Evolutionary conservation across 2,797 vertebrate genomes (phyloP).

Genomic region (Hyperoplus immaculatus): DNA sequence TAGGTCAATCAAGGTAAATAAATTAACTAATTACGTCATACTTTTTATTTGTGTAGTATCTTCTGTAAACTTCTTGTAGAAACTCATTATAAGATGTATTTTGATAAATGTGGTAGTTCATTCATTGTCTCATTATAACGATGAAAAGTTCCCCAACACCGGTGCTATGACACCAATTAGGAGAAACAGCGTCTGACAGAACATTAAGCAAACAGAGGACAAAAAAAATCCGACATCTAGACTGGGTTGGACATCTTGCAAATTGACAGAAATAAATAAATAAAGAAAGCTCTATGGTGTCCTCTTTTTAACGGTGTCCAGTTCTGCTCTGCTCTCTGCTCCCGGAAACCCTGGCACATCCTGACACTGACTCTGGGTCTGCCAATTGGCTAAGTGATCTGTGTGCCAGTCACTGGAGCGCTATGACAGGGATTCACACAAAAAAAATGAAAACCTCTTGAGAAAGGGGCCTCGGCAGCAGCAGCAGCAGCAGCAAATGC

Average conservation of each 20-base stretch:
- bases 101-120: not conserved
- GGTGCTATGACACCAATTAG: slow-evolving; percentile 13
- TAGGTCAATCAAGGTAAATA: not conserved
- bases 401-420: slow-evolving; percentile 51
- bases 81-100: slow-evolving; percentile 2
- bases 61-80: not conserved
- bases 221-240: not conserved
- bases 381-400: slow-evolving; percentile 44
- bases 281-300: slow-evolving; percentile 14
- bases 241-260: slow-evolving; percentile 12
- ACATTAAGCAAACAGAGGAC: not conserved
- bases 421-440: slow-evolving; percentile 26
- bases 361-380: slow-evolving; percentile 43
- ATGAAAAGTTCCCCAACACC: not conserved
- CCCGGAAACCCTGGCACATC: slow-evolving; percentile 38
- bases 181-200: slow-evolving; percentile 20
- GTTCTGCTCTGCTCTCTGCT: slow-evolving; percentile 17
- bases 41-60: not conserved
- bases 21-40: not conserved
- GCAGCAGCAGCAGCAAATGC: not conserved
- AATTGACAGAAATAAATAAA: slow-evolving; percentile 28
- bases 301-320: slow-evolving; percentile 18
- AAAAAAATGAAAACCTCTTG: slow-evolving; percentile 9
- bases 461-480: slow-evolving; percentile 14
- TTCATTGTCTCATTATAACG: not conserved